Conservation (phyloP, 1,140 invertebrate genomes). For the Orchestia grillus region DNA sequence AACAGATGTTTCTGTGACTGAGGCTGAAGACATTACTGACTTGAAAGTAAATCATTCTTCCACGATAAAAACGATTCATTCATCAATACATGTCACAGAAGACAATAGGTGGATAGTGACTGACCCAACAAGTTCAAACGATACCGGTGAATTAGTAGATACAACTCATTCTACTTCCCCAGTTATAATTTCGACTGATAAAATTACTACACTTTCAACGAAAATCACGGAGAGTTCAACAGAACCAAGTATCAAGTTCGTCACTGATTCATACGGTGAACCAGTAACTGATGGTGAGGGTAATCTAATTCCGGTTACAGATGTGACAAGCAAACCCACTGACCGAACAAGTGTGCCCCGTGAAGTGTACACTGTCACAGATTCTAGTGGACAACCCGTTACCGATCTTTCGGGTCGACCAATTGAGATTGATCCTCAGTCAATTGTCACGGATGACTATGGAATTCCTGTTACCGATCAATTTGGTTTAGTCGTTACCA, state of each 20-base stretch:
- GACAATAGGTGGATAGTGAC: neutral
- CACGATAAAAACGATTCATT: neutral
- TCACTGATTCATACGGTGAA: neutral
- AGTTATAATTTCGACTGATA: neutral
- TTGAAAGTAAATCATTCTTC: neutral
- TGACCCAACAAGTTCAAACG: neutral
- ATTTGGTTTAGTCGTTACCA: neutral
- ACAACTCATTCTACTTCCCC: neutral
- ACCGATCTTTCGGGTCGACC: conserved; percentile 5
- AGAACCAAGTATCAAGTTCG: neutral
- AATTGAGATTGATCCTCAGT: conserved; percentile 12
- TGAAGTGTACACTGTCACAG: neutral
- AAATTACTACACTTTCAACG: neutral
- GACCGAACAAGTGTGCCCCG: neutral
- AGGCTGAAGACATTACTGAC: neutral
- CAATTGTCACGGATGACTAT: neutral
- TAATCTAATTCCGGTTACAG: neutral
- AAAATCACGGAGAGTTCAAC: neutral
- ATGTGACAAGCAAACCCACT: neutral
- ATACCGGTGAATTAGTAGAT: neutral
- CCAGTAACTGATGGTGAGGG: conserved; percentile 15
- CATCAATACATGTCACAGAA: neutral
- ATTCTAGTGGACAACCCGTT: conserved; percentile 1
- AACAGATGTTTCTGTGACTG: neutral
- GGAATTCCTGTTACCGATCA: conserved; percentile 2